These are phyloP conservation scores for Dasypus novemcinctus DNA, from an alignment of 2,113 vertebrate species.

Conservation along the genomic window DNA sequence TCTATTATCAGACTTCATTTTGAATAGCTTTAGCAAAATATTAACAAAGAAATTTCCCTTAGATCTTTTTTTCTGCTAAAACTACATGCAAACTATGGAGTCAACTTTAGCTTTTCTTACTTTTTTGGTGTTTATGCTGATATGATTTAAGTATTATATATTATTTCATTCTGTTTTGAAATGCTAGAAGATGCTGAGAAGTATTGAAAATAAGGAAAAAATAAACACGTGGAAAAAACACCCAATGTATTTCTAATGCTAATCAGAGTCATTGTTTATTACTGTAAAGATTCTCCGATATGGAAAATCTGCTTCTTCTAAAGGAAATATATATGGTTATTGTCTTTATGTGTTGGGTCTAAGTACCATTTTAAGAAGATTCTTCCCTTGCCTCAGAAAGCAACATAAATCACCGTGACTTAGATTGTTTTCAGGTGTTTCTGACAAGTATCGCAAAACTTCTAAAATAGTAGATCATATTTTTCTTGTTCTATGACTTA, in stretches of 20 bases:
- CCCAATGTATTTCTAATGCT: background rate
- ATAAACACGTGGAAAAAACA: background rate
- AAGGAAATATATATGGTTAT: background rate
- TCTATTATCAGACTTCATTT: too few species aligned
- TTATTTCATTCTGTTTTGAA: background rate
- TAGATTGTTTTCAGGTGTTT: slow-evolving; percentile 28
- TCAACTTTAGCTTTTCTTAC: background rate
- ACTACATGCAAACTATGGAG: background rate
- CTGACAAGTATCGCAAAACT: slow-evolving; percentile 37
- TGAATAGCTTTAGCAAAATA: background rate
- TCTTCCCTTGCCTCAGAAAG: background rate
- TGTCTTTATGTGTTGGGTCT: background rate
- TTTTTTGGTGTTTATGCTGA: background rate
- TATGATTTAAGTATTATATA: background rate
- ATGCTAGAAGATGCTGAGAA: background rate
- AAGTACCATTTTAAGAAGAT: background rate
- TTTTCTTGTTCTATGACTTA: background rate
- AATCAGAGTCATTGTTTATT: background rate
- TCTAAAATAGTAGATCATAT: background rate
- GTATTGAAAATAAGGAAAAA: background rate
- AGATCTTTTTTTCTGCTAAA: background rate
- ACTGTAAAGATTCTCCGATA: background rate
- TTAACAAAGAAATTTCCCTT: background rate
- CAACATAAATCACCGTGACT: background rate
- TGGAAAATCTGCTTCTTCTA: background rate